Base-by-base conservation (phyloP, 2,113 vertebrate genomes). In the Aphelocoma coerulescens region DNA sequence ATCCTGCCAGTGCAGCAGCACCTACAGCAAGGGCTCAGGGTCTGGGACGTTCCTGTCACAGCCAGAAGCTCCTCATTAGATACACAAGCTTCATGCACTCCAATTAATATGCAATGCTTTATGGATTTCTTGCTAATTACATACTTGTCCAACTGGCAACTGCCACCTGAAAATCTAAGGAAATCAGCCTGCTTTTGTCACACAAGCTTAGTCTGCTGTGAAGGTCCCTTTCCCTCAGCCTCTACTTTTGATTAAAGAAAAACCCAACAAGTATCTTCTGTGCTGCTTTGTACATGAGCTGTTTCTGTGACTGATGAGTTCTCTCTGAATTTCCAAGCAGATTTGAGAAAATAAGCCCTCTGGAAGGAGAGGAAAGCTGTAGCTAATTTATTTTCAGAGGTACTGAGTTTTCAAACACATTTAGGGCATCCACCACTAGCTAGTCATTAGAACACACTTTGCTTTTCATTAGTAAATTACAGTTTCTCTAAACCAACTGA, bases 21-120 rank as follows among this genome's bases (percentile, higher is more conserved):
- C 39, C 37, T 5, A 2, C 4, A 79, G 16, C 0, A 1, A 22
- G 0, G 23, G 63, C 54, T 73, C 59, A 13, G 26, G 2, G 49
- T 19, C 44, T 28, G 33, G 8, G 39, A 43, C 17, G 6, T 3
- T 68, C 46, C 20, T 35, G n/a, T 2, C 73, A 59, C 27, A 74
- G 77, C 10, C 73, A 49, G 19, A 37, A 74, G 14, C 27, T 41
- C 41, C 69, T 82, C 58, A 24, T n/a, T 24, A 67, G 27, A 51
- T 5, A 63, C 8, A 48, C 3, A 18, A 39, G 26, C 39, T 65
- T 75, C 57, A 3, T 13, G 11, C 18, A 26, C 5, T 59, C 30
- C 21, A n/a, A 94, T 48, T 54, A 57, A 51, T 16, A 58, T 3
- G 7, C 59, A 80, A 76, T 20, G 19, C 27, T 72, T 13, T 19